phyloP scores from a whole-genome alignment of 92 coral and sea anemone genomes.

The Actinostola sp. region DNA sequence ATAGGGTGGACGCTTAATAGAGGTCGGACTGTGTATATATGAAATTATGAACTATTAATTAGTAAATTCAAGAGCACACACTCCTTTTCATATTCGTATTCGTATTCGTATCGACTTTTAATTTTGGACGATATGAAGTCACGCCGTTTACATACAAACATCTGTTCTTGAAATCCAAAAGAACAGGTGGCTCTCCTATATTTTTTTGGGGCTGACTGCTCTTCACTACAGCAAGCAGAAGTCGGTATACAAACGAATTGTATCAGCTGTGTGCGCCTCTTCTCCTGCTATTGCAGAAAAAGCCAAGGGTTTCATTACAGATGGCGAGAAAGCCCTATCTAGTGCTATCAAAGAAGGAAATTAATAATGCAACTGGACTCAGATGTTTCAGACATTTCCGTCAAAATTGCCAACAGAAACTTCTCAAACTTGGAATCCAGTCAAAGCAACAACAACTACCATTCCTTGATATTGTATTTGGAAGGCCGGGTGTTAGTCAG shows the following conservation, averaged over 20 bases:
- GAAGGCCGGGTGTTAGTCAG: conserved; percentile 25
- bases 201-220: conserved; percentile 64
- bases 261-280: conserved; percentile 34
- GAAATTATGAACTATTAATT: no score
- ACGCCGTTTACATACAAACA: conserved; percentile 55
- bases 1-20: no score
- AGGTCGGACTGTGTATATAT: no score
- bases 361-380: conserved; percentile 23
- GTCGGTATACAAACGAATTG: no score
- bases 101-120: no score
- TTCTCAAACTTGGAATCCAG: conserved; percentile 27
- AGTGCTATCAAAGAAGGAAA: conserved; percentile 39
- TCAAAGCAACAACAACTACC: conserved; percentile 18
- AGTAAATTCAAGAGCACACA: no score
- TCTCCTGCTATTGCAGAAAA: conserved; percentile 36
- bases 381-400: conserved; percentile 47
- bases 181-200: conserved; percentile 45
- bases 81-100: no score
- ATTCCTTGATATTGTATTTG: conserved; percentile 34
- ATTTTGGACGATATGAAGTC: conserved; percentile 57
- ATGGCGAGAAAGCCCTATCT: conserved; percentile 41
- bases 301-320: conserved; percentile 55
- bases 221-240: conserved; percentile 67
- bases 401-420: conserved; percentile 41
- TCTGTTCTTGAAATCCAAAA: conserved; percentile 36